A percentile compares a stretch with the other conserved stretches of the same genome.
Conservation (phyloP, 23 tunicate genomes). For the Styela plicata region DNA sequence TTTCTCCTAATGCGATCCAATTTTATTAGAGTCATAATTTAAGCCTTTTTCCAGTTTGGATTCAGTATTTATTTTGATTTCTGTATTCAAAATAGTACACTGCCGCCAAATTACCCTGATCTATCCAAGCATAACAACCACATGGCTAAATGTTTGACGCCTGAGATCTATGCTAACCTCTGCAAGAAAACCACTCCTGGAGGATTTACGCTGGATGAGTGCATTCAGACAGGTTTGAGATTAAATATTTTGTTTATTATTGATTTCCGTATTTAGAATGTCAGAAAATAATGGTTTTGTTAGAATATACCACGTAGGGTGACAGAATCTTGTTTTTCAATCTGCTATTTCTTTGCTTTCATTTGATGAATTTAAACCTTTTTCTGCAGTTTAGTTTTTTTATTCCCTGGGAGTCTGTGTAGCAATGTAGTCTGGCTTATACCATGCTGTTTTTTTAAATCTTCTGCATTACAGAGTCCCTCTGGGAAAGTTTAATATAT, state of each 20-base stretch:
- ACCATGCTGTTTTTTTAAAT: too few species aligned
- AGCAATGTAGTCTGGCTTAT: too few species aligned
- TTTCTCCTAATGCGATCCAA: too few species aligned
- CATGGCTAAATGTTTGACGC: conserved; percentile 89
- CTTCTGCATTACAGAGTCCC: too few species aligned
- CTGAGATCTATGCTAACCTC: conserved; percentile 57
- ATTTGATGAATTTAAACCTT: not conserved
- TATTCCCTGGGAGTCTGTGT: too few species aligned
- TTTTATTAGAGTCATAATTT: too few species aligned
- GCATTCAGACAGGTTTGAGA: conserved; percentile 79
- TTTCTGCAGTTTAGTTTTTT: too few species aligned
- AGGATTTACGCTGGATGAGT: conserved; percentile 80
- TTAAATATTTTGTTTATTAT: not conserved
- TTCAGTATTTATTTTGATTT: too few species aligned
- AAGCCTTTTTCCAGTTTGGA: too few species aligned
- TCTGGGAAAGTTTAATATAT: too few species aligned
- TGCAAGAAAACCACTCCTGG: conserved; percentile 46
- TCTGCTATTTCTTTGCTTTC: not conserved
- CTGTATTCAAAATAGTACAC: not conserved
- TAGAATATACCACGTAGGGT: too few species aligned
- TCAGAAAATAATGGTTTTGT: not conserved
- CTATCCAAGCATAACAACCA: conserved; percentile 88
- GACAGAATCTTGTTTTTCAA: too few species aligned
- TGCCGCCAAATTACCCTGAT: conserved; percentile 52
- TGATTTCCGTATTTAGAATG: not conserved